Base-by-base conservation (phyloP, 2,113 vertebrate genomes). In the Pseudorhombus dupliciocellatus region DNA sequence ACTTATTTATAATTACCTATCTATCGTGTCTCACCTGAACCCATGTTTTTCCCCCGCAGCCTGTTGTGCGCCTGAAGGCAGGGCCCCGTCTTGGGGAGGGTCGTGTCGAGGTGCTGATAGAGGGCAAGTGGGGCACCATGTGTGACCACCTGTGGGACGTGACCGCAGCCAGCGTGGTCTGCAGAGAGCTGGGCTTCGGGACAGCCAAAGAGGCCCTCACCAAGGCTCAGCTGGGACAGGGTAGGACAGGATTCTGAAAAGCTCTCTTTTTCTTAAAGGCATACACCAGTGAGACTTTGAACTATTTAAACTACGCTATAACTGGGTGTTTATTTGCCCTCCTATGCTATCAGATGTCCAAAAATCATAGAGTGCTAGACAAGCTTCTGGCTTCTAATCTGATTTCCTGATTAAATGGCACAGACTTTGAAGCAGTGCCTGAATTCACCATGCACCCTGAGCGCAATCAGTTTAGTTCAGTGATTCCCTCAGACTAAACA, bases 131-230 rank as follows among this genome's bases (percentile, higher is more conserved):
- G 98, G 98, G 98, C 46, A 95, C 96, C 0, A 89, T 99, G 46
- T 98, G 96, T 52, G 96, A 97, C 86, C 96, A 96, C 69, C 89
- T 92, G 64, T 99, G 98, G 98, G 94, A 96, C 90, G 85, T 98
- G 61, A 4, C 77, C 0, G 95, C 96, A 0, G 97, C 98, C 90
- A 97, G 94, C 0, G 94, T 99, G 14, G 95, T 97, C 76, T 99
- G 98, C 69, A 95, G 98, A 20, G 96, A 99, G 85, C 93, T 99
- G 63, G 98, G 98, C 65, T 99, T 94, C 0, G 98, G 98, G 40
- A 95, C 96, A 0, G 98, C 98, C 0, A 94, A 90, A 58, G 95
- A 98, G 69, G 98, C 95, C 15, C 88, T 97, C 16, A 82, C 76
- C 55, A 94, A 93, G 70, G 96, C 97, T 37, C 92, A 91, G 26